Evolutionary conservation across 2,797 vertebrate genomes (phyloP).

Genomic region (Coregonus suidteri): DNA sequence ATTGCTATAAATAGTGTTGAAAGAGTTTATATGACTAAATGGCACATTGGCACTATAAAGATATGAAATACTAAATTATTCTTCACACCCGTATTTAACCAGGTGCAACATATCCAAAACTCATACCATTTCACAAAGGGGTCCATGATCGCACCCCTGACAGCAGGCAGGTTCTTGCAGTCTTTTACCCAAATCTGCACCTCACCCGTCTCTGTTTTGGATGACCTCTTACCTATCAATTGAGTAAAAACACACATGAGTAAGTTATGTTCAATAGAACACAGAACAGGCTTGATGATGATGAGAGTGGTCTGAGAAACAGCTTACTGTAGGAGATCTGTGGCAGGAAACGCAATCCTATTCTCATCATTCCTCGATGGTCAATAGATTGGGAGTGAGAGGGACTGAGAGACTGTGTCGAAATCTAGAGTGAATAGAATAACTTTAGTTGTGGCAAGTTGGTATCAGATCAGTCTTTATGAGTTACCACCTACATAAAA

Average conservation of each 20-base stretch:
- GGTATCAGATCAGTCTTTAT: not conserved
- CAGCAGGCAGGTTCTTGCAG: constrained; percentile 83
- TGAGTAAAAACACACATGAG: constrained; percentile 5
- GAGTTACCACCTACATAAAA: not conserved
- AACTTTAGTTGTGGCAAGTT: not conserved
- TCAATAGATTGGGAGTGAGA: constrained; percentile 63
- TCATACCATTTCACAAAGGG: constrained; percentile 95
- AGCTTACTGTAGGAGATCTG: constrained; percentile 77
- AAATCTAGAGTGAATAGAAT: constrained; percentile 33
- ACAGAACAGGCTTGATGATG: not conserved
- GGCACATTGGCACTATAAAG: not conserved
- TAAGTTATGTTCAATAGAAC: constrained; percentile 5
- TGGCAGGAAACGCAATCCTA: constrained; percentile 86
- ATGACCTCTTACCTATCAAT: constrained; percentile 73
- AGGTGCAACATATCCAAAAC: not conserved
- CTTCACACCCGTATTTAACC: not conserved
- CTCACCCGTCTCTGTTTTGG: constrained; percentile 78
- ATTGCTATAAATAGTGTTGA: not conserved
- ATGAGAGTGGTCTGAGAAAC: not conserved
- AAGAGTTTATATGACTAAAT: not conserved
- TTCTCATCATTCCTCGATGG: constrained; percentile 84
- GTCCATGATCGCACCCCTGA: constrained; percentile 82
- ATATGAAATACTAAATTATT: not conserved
- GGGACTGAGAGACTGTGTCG: constrained; percentile 52
- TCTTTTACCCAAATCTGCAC: constrained; percentile 97